A percentile compares a stretch with the other conserved stretches of the same genome.
phyloP scores from a whole-genome alignment of 2,113 vertebrate genomes.

The Apteryx mantelli region DNA sequence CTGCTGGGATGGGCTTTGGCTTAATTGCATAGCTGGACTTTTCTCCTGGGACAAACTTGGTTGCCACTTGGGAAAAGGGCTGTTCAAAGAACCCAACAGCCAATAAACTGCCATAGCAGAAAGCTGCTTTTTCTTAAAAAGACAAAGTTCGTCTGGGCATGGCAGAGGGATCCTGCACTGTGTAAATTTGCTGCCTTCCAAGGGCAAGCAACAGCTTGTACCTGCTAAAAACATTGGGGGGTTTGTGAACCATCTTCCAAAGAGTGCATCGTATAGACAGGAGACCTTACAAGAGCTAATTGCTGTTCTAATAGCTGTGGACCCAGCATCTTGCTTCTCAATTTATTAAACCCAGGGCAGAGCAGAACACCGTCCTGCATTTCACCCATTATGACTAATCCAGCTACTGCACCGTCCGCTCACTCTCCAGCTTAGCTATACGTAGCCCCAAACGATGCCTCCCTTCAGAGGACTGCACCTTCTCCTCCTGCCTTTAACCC shows the following conservation, averaged over 20 bases:
- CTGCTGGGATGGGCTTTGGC: background rate
- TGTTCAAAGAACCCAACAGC: background rate
- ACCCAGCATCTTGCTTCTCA: background rate
- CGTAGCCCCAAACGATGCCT: background rate
- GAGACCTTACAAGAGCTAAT: background rate
- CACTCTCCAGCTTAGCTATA: no score
- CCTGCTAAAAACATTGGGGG: background rate
- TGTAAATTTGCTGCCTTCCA: background rate
- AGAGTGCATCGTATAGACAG: accelerated
- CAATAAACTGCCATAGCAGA: background rate
- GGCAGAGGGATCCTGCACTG: background rate
- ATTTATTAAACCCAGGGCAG: background rate
- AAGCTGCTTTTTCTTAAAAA: background rate
- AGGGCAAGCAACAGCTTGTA: background rate
- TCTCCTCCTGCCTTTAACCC: no score
- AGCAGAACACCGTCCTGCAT: background rate
- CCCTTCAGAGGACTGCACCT: background rate
- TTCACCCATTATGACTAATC: background rate
- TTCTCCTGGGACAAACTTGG: background rate
- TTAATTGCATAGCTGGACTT: accelerated
- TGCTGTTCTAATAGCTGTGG: background rate
- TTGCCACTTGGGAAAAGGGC: background rate
- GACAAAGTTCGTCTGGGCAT: background rate
- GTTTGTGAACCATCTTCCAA: accelerated
- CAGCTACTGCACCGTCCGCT: background rate